phyloP scores from a whole-genome alignment of 2,888 invertebrate species.

The Cynaeus angustus region DNA sequence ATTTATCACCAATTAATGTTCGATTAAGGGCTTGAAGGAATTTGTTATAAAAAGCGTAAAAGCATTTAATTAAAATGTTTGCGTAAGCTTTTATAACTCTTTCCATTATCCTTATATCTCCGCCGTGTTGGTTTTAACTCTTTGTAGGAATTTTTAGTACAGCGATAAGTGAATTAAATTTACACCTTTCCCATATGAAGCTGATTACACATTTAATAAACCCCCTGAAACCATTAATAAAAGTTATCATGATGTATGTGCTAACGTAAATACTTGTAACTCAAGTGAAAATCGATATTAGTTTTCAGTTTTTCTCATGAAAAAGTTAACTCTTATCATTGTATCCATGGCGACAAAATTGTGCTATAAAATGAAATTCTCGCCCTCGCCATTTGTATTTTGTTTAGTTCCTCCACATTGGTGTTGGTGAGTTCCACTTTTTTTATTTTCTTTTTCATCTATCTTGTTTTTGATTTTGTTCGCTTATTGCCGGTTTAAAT shows the following conservation, averaged over 20 bases:
- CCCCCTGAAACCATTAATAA: conserved; percentile 44
- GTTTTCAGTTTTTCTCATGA: conserved; percentile 31
- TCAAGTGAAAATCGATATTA: conserved; percentile 51
- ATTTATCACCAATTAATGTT: no score
- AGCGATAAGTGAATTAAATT: conserved; percentile 4
- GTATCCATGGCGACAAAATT: conserved; percentile 59
- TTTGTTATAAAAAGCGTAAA: no score
- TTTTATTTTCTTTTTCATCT: background rate
- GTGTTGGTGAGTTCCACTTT: conserved; percentile 24
- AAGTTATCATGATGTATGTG: conserved; percentile 44
- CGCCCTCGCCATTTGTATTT: conserved; percentile 51
- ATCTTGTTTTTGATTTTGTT: background rate
- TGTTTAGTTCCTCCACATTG: conserved; percentile 19
- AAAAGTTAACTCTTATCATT: conserved; percentile 53
- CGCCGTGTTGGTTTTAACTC: no score
- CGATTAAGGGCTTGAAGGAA: no score
- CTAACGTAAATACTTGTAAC: conserved; percentile 45
- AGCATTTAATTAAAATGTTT: no score
- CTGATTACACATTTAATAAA: conserved; percentile 44
- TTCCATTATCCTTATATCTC: no score
- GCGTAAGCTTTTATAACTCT: no score
- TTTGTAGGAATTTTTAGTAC: background rate
- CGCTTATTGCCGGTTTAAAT: background rate
- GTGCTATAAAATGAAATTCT: conserved; percentile 56
- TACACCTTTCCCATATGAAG: conserved; percentile 10